Evolutionary conservation across 2,888 invertebrate genomes (phyloP), one percentile per base, ranked within the genome.

Genomic region (Deroplatys truncata): DNA sequence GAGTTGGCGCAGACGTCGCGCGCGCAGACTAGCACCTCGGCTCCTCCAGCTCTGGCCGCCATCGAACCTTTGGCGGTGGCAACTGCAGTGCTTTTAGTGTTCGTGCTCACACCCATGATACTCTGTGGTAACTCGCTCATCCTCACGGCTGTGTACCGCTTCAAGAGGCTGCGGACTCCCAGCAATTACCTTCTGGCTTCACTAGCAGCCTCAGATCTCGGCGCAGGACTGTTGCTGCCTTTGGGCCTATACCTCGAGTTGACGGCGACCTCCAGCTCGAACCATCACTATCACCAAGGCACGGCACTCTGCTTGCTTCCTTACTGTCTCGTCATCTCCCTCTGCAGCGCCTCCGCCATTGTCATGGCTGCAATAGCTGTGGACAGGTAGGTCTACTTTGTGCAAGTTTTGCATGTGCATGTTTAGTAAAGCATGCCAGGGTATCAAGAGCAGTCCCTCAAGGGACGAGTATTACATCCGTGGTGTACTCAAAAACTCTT

Each of bases 311-410:
- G 95, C 92, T 93, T 96, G 89, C 92, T 94, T 31, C 95, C 95
- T 86, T 95, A 95, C 92, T 95, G 95, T 91, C 93, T 95, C 29
- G 94, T 94, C 82, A 95, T 95, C 90, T 94, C 94, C 20, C 93
- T 95, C 90, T 95, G 95, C 92, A 95, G 95, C 91, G 95, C 95
- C 49, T 95, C 95, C 90, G 94, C 96, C 84, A 92, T 96, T 88
- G 95, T 95, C 86, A 94, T 95, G 92, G 95, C 95, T 0, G 95
- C 95, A 31, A 95, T 96, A 88, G 95, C 96, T 1, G 94, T 95
- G 56, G 96, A 96, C 92, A 93, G 96, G 56, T 72, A 72, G 5
- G 56, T 16, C 5, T 3, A 4, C 8, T 35, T 4, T 35, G 5
- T 43, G 1, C 10, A 43, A 43, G 43, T 43, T 1, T 43, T 35